Evolutionary conservation across 2,888 invertebrate genomes (phyloP), one percentile per base, ranked within the genome.

Genomic region (Oscheius sp.): DNA sequence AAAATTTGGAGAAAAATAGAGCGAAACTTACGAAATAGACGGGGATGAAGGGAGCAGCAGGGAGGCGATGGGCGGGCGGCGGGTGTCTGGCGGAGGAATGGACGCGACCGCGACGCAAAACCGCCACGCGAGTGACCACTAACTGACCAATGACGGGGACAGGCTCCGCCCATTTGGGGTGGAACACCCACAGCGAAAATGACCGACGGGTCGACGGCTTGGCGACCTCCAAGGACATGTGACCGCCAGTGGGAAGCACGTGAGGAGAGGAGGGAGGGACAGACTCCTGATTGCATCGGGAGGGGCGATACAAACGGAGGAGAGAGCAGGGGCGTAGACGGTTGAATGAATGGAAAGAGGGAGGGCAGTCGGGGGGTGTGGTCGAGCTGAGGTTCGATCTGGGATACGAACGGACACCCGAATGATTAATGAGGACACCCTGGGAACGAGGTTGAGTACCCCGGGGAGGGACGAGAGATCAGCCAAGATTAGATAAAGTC

Each of bases 91-190:
- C 41, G 63, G 59, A 46, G 45, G 45, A 56, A 41, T 61, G 71
- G 43, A 61, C 41, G 63, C 45, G 21, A 25, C 43, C 53, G 56
- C 71, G 59, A 45, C 55, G 71, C 61, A 41, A 3, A 35, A n/a
- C 61, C 55, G 59, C 63, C 7, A 23, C 55, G 63, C 55, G 35
- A 53, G 46, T 53, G 71, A 56, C 71, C 63, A 56, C 29, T 41
- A 23, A 49, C 35, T 59, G 61, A 61, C 71, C 71, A 71, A 71
- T 71, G 52, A 45, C 41, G 49, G 52, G 23, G 27, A 27, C n/a
- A n/a, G 18, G 71, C 71, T 52, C 59, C 71, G 61, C 71, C 71
- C 71, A 61, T 61, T 29, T n/a, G 45, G 23, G 58, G 61, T n/a
- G 35, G 66, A 66, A 66, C 71, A 59, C 59, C 71, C 59, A 46